Percentiles rank a stretch among this genome's conserved stretches.
phyloP scores from a whole-genome alignment of 2,797 vertebrate genomes.

The Aplochiton taeniatus region DNA sequence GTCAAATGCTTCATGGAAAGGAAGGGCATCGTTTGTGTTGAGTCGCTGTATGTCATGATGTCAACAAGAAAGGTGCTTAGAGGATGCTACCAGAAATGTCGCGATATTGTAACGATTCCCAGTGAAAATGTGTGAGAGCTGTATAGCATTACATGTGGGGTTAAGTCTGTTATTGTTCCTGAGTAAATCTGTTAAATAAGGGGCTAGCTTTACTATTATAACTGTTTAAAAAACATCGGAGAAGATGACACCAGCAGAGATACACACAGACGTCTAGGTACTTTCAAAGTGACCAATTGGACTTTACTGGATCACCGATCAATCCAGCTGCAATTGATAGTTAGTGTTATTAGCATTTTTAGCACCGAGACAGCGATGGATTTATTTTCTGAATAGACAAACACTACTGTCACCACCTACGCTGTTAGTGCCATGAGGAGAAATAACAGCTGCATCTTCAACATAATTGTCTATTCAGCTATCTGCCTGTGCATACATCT shows the following conservation, averaged over 20 bases:
- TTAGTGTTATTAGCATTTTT: neutral
- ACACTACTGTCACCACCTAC: slow-evolving; percentile 6
- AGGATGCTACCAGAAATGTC: slow-evolving; percentile 5
- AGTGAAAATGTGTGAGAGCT: neutral
- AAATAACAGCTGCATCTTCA: slow-evolving; percentile 40
- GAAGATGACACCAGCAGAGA: slow-evolving; percentile 5
- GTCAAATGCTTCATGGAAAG: slow-evolving; percentile 22
- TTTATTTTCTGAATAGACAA: slow-evolving; percentile 5
- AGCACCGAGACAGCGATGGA: slow-evolving; percentile 9
- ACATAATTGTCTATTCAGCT: slow-evolving; percentile 49
- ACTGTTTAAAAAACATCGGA: neutral
- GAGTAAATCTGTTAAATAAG: neutral
- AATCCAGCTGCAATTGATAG: neutral
- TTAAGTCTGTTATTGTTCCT: neutral
- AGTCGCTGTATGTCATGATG: slow-evolving; percentile 41
- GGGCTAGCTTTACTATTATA: neutral
- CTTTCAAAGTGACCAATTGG: neutral
- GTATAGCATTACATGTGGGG: too few relatives aligned
- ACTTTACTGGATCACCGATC: neutral
- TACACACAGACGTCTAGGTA: neutral
- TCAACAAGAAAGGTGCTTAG: slow-evolving; percentile 30
- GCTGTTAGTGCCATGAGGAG: slow-evolving; percentile 14
- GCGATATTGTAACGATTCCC: neutral
- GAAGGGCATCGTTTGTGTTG: slow-evolving; percentile 24
- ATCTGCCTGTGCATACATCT: slow-evolving; percentile 77